These are phyloP conservation scores for Microtus pennsylvanicus DNA, from an alignment of 2,113 vertebrate species.

Conservation along the genomic window DNA sequence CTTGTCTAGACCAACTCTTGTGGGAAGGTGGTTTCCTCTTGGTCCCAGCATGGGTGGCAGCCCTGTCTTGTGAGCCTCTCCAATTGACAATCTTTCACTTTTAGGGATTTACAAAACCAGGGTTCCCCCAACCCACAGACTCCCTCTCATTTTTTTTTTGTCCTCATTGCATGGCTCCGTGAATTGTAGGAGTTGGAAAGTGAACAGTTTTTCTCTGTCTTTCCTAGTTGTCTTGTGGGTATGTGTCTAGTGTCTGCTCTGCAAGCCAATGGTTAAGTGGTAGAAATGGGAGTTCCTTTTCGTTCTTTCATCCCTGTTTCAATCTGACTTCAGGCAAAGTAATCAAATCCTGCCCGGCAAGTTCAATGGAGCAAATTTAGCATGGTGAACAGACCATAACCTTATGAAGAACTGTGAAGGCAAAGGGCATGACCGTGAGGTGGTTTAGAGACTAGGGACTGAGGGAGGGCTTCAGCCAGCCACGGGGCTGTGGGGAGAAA, in stretches of 20 bases:
- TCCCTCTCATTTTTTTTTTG: constrained; percentile 6
- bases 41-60: constrained; percentile 61
- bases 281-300: not conserved
- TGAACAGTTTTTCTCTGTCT: not conserved
- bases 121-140: not conserved
- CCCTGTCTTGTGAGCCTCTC: not conserved
- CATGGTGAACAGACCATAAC: not conserved
- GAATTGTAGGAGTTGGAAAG: not conserved
- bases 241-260: not conserved
- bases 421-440: not conserved
- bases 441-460: not conserved
- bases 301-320: not conserved
- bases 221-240: not conserved
- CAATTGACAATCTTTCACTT: not conserved
- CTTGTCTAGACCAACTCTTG: constrained; percentile 74
- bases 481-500: not conserved
- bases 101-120: not conserved
- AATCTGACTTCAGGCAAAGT: not conserved
- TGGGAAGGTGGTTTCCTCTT: constrained; percentile 48
- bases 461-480: not conserved
- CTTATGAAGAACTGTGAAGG: not conserved
- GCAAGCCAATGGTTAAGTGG: not conserved
- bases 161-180: not conserved
- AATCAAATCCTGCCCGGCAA: not conserved
- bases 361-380: not conserved